These are phyloP conservation scores for Virgularia gustaviana DNA, from an alignment of 92 coral and sea anemone genomes.

Conservation along the genomic window DNA sequence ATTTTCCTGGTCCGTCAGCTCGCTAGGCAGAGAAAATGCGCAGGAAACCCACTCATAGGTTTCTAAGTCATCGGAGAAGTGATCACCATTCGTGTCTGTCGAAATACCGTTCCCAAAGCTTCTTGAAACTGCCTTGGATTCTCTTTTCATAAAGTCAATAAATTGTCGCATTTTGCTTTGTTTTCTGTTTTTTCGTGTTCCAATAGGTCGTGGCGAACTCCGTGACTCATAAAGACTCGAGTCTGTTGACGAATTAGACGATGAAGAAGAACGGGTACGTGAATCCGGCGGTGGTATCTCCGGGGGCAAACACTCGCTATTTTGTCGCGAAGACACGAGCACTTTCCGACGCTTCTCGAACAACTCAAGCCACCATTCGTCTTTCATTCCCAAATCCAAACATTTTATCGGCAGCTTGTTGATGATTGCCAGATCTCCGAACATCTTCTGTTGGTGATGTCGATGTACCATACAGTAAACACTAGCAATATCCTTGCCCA, in stretches of 20 bases:
- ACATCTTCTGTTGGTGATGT: constrained; percentile 60
- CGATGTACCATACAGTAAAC: constrained; percentile 85
- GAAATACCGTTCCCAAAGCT: neutral
- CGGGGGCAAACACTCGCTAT: too few relatives aligned
- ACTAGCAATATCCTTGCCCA: constrained; percentile 70
- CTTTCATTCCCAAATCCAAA: constrained; percentile 84
- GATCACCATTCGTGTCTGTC: neutral
- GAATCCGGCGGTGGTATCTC: too few relatives aligned
- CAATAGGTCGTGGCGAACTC: neutral
- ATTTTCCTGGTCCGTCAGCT: neutral
- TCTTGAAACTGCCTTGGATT: constrained; percentile 1
- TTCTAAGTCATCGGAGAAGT: neutral
- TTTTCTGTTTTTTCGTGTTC: neutral
- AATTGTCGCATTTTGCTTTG: neutral
- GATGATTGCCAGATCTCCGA: constrained; percentile 61
- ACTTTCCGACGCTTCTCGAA: constrained; percentile 65
- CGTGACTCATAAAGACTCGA: neutral
- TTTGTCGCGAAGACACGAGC: neutral
- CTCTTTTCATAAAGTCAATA: neutral
- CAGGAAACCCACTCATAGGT: too few relatives aligned
- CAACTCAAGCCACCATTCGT: constrained; percentile 95
- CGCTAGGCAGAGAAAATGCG: too few relatives aligned
- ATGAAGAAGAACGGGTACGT: too few relatives aligned
- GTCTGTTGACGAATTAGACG: too few relatives aligned
- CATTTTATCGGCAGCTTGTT: constrained; percentile 72